Base-by-base conservation (phyloP, 2,113 vertebrate genomes). In the Caranx ignobilis region DNA sequence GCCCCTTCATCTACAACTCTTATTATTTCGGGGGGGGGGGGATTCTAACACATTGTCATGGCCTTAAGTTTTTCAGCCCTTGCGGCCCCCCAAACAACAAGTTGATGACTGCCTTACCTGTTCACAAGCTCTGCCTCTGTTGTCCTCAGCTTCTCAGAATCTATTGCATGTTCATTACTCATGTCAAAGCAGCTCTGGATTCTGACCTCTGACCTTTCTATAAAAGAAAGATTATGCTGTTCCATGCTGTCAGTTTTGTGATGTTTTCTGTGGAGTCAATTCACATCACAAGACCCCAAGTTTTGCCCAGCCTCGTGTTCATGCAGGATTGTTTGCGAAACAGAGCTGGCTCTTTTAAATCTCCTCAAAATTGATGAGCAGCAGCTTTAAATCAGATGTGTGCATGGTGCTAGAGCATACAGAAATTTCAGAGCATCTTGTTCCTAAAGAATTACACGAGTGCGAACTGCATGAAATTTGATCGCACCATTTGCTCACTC, bases 401-500 rank as follows among this genome's bases (percentile, higher is more conserved):
- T 64, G 71, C 26, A 26, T 70, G 77, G 72, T 66, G 34, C 39
- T 50, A 37, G 6, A 69, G 65, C 68, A 63, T 63, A 64, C 70
- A 79, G 52, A 79, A 75, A 90, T 84, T 88, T 82, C 75, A 83
- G 81, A 71, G 80, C 64, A 75, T 82, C 75, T 66, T 70, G 67
- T 81, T 88, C 76, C 76, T 86, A 76, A 80, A 90, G 80, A 89
- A 90, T 83, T 89, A 87, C 79, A 89, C 71, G 77, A 85, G 81
- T 79, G 74, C 43, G 63, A 89, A 88, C 78, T 77, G 81, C 86
- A 87, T 91, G 86, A 89, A 90, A 89, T 91, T 81, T 84, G 66
- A 76, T 88, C 35, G 39, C 79, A 83, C 87, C 86, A 91, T 88
- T 87, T 91, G 84, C 86, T 83, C 89, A 89, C 77, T 88, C 90